Evolutionary conservation across 23 tunicate genomes (phyloP).

Genomic region (Trididemnum nubilum): DNA sequence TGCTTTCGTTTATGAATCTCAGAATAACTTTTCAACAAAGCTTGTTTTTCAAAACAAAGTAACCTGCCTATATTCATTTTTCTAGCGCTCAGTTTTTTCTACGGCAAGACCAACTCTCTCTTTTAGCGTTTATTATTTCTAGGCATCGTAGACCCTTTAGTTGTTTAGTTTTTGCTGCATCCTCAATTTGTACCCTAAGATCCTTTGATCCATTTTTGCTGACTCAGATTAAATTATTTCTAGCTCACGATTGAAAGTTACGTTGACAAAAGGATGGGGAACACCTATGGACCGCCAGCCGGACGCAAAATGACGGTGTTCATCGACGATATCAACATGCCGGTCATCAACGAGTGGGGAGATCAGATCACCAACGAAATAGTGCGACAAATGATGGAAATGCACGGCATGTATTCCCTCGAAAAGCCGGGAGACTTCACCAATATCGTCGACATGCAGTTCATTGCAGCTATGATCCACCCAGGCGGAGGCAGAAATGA

Average conservation of each 20-base stretch:
- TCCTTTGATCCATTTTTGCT: no score
- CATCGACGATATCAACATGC: constrained; percentile 99
- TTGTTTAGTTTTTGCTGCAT: no score
- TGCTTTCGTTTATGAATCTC: no score
- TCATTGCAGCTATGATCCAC: constrained; percentile 99
- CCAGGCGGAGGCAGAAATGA: constrained; percentile 99
- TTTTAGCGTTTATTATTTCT: no score
- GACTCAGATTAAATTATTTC: no score
- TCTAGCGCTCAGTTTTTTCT: no score
- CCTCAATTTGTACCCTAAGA: no score
- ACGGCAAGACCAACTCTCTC: no score
- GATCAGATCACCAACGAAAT: constrained; percentile 99
- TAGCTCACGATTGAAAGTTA: constrained; percentile 95
- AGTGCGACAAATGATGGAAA: constrained; percentile 99
- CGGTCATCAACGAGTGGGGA: constrained; percentile 99
- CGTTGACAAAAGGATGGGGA: constrained; percentile 99
- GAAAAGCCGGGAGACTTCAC: constrained; percentile 99
- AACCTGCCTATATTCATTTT: no score
- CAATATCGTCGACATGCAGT: constrained; percentile 97
- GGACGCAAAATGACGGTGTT: constrained; percentile 99
- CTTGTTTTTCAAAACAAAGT: no score
- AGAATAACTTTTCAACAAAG: no score
- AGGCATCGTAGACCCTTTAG: no score
- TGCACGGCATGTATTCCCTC: constrained; percentile 98
- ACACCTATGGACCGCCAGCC: constrained; percentile 97